Evolutionary conservation across 2,888 invertebrate species (phyloP).

Genomic region (Lumbricus terrestris): DNA sequence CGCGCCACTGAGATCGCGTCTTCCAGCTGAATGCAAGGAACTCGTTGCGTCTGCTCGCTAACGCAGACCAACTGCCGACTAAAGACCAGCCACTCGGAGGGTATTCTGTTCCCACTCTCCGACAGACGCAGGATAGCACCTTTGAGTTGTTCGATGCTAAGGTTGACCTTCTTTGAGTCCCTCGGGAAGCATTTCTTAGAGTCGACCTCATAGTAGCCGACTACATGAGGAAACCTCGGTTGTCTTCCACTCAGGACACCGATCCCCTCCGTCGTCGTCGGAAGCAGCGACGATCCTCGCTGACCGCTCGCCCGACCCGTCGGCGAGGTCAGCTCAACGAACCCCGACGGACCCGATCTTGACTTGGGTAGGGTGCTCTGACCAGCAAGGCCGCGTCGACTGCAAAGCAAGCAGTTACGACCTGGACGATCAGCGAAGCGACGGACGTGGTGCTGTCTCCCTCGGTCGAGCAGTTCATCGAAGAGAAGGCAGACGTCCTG

Average conservation of each 20-base stretch:
- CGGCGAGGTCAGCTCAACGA: slow-evolving; percentile 38
- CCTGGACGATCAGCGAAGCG: slow-evolving; percentile 32
- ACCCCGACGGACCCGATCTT: slow-evolving; percentile 38
- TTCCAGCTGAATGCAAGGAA: slow-evolving; percentile 39
- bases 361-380: slow-evolving; percentile 29
- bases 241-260: too few relatives aligned
- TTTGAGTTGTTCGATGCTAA: slow-evolving; percentile 40
- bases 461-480: slow-evolving; percentile 37
- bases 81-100: slow-evolving; percentile 39
- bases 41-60: slow-evolving; percentile 33
- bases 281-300: slow-evolving; percentile 16
- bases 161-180: slow-evolving; percentile 40
- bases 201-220: slow-evolving; percentile 40
- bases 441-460: slow-evolving; percentile 36
- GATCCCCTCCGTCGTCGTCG: not conserved
- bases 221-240: slow-evolving; percentile 36
- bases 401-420: slow-evolving; percentile 39
- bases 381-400: not conserved
- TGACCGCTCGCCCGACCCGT: slow-evolving; percentile 18
- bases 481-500: slow-evolving; percentile 35
- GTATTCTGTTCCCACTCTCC: slow-evolving; percentile 33
- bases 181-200: slow-evolving; percentile 40
- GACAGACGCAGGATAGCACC: slow-evolving; percentile 39
- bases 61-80: slow-evolving; percentile 37
- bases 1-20: slow-evolving; percentile 40